Evolutionary conservation across 2,797 vertebrate species (phyloP), one percentile per base, ranked within the genome.

Genomic region (Cuculus canorus): DNA sequence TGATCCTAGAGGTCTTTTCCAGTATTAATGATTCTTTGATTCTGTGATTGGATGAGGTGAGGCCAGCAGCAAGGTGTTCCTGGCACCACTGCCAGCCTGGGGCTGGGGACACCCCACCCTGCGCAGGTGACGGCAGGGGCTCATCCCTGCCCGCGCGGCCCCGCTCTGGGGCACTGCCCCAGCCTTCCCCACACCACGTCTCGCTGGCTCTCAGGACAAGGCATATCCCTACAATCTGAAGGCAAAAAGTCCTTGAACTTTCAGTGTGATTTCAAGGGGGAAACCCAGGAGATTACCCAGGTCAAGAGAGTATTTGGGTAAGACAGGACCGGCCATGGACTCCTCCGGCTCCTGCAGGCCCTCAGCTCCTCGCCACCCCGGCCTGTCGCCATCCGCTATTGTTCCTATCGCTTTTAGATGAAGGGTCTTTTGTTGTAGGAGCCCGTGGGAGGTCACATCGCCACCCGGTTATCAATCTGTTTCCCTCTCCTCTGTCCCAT

Each of bases 371-470:
- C 41, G 79, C 86, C 80, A 73, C 88, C 63, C 71, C 78, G 83
- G 83, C 90, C 93, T 69, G 78, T 90, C 88, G 89, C 90, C 90
- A 70, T 92, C 60, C 88, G 80, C 91, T 53, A 95, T 97, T 97
- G 96, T 96, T 78, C 83, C 96, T 13, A 94, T 97, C 96, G 96
- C 94, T 54, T 65, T 77, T 28, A 69, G 77, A 96, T 96, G 96
- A 97, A 97, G 94, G 75, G 63, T 73, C 95, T 97, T 97, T 97
- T 97, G 96, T 97, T 73, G 72, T 9, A 9, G 68, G 86, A 94
- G 86, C 73, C 95, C 8, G 50, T 24, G 50, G 41, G 9, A 92
- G 96, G 96, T 97, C 96, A 97, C 91, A 47, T 75, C 27, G 17
- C 92, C 93, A 88, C 90, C 88, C 1, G 28, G 88, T 96, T 93